Evolutionary conservation across 2,797 vertebrate genomes (phyloP).

Genomic region (Psittacula derbiana): DNA sequence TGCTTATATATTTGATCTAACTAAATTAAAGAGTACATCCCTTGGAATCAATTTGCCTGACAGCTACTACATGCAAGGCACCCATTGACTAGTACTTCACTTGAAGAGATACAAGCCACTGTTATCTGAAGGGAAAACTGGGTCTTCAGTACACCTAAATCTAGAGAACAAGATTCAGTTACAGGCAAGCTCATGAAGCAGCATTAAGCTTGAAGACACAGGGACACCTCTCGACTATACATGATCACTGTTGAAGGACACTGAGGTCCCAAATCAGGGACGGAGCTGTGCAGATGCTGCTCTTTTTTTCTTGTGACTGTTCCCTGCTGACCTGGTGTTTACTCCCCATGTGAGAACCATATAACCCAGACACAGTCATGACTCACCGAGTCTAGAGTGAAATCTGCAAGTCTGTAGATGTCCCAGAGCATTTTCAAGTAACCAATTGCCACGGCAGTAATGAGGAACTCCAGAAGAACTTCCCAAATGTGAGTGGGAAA

Average conservation of each 20-base stretch:
- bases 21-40: not conserved
- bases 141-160: not conserved
- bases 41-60: constrained; percentile 1
- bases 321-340: not conserved
- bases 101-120: not conserved
- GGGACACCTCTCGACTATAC: not conserved
- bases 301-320: not conserved
- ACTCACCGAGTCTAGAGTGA: not conserved
- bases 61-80: not conserved
- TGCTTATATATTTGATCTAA: not conserved
- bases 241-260: not conserved
- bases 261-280: not conserved
- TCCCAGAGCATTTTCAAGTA: not conserved
- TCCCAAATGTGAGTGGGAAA: not conserved
- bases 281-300: not conserved
- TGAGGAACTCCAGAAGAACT: not conserved
- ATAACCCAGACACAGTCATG: not conserved
- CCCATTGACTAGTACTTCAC: not conserved
- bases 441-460: not conserved
- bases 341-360: not conserved
- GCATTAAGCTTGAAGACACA: not conserved
- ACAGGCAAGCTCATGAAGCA: not conserved
- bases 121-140: not conserved
- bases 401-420: not conserved
- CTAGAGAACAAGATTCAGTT: not conserved